Conservation (phyloP, 1,140 invertebrate species). For the Palaemon carinicauda region DNA sequence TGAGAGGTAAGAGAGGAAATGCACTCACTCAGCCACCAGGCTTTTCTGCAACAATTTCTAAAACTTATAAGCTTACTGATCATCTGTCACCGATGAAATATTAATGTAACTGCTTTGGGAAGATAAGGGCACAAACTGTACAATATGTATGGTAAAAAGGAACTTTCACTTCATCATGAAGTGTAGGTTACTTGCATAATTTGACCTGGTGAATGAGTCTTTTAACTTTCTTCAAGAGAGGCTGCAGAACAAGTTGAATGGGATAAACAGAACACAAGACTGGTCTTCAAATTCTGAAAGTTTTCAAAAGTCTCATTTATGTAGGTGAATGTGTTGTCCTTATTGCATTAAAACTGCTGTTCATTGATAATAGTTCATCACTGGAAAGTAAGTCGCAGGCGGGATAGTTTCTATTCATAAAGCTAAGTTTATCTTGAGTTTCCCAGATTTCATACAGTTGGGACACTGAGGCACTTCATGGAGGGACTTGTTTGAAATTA, state of each 20-base stretch:
- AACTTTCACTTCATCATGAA: no score
- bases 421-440: neutral
- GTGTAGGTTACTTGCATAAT: no score
- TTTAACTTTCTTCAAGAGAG: no score
- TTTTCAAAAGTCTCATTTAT: no score
- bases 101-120: neutral
- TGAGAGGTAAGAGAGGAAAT: neutral
- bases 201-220: no score
- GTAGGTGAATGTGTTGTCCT: no score
- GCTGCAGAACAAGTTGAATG: neutral
- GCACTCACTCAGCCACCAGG: neutral
- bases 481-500: conserved; percentile 46
- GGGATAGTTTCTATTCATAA: neutral
- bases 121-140: no score
- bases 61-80: neutral
- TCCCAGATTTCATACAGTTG: conserved; percentile 5
- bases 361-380: neutral
- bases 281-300: no score
- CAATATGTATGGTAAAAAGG: no score
- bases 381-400: no score
- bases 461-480: conserved; percentile 49
- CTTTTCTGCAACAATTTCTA: neutral
- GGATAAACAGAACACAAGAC: neutral
- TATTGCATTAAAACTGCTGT: neutral
- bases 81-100: neutral